Evolutionary conservation across 2,888 invertebrate species (phyloP).

Genomic region (Tolmerus cingulatus): DNA sequence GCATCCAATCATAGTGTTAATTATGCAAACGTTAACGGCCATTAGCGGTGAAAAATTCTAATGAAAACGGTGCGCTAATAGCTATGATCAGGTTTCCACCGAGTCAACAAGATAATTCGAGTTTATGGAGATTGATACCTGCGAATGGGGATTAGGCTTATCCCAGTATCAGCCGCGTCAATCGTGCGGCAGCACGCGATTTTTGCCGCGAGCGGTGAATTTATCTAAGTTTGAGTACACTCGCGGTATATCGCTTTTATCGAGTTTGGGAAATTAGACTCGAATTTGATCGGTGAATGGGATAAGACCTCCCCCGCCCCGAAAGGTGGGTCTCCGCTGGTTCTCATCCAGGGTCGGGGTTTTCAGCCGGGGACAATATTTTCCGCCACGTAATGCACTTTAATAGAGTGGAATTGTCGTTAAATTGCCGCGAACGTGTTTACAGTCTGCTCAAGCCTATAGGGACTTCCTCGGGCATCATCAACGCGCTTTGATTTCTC

Average conservation of each 20-base stretch:
- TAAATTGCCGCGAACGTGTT: background rate
- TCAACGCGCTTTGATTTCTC: background rate
- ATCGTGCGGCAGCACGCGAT: constrained; percentile 11
- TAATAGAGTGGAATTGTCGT: constrained; percentile 44
- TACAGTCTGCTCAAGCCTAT: background rate
- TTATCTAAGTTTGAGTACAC: background rate
- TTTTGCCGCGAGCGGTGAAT: background rate
- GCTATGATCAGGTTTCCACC: background rate
- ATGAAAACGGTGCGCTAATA: background rate
- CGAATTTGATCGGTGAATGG: background rate
- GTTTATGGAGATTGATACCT: constrained; percentile 31
- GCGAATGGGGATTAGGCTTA: background rate
- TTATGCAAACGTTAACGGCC: constrained; percentile 10
- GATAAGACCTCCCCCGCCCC: background rate
- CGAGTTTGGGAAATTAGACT: background rate
- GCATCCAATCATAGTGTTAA: constrained; percentile 1
- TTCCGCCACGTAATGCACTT: constrained; percentile 44
- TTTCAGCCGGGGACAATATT: background rate
- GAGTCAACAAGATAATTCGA: constrained; percentile 33
- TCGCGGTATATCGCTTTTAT: background rate
- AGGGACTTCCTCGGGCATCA: background rate
- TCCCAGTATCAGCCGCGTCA: background rate
- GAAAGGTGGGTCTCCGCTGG: background rate
- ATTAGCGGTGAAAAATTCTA: constrained; percentile 26
- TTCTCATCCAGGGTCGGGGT: background rate